These are phyloP conservation scores for Stenodema calcarata DNA, from an alignment of 2,888 invertebrate genomes.

Conservation along the genomic window DNA sequence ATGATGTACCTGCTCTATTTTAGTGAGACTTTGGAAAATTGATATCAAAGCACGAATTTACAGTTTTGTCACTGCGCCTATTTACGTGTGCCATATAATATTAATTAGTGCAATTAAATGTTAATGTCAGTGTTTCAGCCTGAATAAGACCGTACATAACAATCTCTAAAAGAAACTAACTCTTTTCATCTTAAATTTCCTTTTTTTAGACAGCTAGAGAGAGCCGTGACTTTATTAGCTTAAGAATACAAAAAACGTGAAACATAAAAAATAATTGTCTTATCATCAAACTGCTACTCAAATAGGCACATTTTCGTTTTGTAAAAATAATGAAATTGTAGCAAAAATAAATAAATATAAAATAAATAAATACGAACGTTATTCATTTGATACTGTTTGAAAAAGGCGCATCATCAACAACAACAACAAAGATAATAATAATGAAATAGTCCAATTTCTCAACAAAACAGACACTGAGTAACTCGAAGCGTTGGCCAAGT, in stretches of 20 bases:
- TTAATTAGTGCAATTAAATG: conserved; percentile 19
- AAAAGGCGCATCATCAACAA: background rate
- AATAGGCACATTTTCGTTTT: conserved; percentile 44
- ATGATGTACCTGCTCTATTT: conserved; percentile 20
- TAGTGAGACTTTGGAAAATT: background rate
- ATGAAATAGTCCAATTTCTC: background rate
- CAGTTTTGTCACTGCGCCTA: conserved; percentile 5
- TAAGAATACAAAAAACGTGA: background rate
- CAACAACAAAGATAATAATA: too few relatives aligned
- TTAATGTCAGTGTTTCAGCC: background rate
- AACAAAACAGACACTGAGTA: background rate
- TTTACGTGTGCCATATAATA: conserved; percentile 17
- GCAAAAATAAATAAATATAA: background rate
- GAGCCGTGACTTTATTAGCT: background rate
- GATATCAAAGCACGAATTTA: conserved; percentile 16
- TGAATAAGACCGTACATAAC: background rate
- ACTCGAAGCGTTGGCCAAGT: background rate
- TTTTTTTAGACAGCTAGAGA: background rate
- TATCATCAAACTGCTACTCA: conserved; percentile 18
- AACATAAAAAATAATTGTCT: background rate
- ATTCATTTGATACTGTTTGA: background rate
- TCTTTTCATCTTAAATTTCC: background rate
- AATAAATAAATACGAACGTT: background rate
- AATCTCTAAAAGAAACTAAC: conserved; percentile 1
- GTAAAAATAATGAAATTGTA: background rate